Evolutionary conservation across 2,113 vertebrate genomes (phyloP), one percentile per base, ranked within the genome.

Genomic region (Mus spicilegus): DNA sequence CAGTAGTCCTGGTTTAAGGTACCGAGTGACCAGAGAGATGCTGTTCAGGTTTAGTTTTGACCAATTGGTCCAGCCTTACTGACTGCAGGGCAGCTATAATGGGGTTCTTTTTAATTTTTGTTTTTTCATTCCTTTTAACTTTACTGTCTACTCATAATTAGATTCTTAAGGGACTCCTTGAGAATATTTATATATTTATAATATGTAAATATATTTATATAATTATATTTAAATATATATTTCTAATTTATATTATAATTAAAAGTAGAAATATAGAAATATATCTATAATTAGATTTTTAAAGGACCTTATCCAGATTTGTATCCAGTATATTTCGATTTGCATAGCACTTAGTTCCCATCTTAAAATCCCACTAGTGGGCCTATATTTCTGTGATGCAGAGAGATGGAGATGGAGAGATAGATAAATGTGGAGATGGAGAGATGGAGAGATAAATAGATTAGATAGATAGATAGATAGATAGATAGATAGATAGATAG

Each of bases 51-150:
- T 20, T 17, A 30, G 0, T 77, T 76, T 39, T 77, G 72, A 94
- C 2, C 8, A 19, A 0, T 7, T 1, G 6, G 49, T 39, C 11
- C 3, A 16, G 13, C 10, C 76, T 78, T 20, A 17, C 1, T 14
- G 33, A 49, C 11, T 58, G 73, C 16, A 33, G 26, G 20, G 33
- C 10, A 75, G 26, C 22, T 65, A 2, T 51, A 42, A 56, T 30
- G 58, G 3, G 2, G 61, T 85, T 90, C 28, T 61, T 67, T 73
- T 73, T 73, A 39, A 39, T 28, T 10, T 54, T 6, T 12, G 14
- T 30, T 39, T 58, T 26, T 81, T 58, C 7, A 39, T 39, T 58
- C n/a, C 36, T 58, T 81, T 81, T 81, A 81, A 58, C 5, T 6
- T 39, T n/a, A 22, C 80, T 58, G 54, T 54, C 20, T 13, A 82